Conservation (phyloP, 2,113 vertebrate species). For the Hippocampus comes region DNA sequence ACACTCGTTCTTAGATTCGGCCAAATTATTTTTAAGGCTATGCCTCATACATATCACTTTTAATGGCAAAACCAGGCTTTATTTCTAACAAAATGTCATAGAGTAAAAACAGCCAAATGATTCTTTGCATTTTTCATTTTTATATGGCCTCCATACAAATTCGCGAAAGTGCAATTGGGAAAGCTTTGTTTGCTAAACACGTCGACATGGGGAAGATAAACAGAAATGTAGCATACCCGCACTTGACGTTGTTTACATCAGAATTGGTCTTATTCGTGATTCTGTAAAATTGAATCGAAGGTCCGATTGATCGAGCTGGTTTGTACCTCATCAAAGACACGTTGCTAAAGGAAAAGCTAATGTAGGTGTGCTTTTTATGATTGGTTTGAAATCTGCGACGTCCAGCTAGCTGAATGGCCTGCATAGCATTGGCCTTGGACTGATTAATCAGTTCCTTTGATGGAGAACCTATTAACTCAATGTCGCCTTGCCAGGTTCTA, state of each 20-base stretch:
- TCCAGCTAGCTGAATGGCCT: conserved; percentile 9
- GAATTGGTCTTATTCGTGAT: conserved; percentile 5
- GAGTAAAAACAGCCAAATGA: not conserved
- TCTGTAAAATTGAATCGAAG: not conserved
- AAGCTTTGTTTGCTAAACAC: conserved; percentile 41
- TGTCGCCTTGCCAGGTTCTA: accelerated
- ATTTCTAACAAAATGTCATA: not conserved
- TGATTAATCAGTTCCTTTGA: conserved; percentile 12
- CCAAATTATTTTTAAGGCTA: not conserved
- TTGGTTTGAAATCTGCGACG: conserved; percentile 34
- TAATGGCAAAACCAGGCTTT: not conserved
- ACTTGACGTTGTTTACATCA: conserved; percentile 26
- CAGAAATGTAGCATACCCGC: conserved; percentile 45
- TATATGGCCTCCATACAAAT: accelerated
- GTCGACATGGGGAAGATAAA: conserved; percentile 73
- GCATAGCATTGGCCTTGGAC: conserved; percentile 38
- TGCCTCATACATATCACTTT: not conserved
- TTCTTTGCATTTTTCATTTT: not conserved
- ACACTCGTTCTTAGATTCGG: not conserved
- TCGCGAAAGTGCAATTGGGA: conserved; percentile 52
- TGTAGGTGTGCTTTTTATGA: conserved; percentile 41
- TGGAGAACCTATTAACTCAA: not conserved
- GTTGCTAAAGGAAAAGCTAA: conserved; percentile 17
- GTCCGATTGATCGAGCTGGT: not conserved
- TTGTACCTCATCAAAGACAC: not conserved